Percentiles rank a stretch among this genome's conserved stretches.
These are phyloP conservation scores for Trichoplusia ni DNA, from an alignment of 1,140 invertebrate genomes.

Conservation along the genomic window DNA sequence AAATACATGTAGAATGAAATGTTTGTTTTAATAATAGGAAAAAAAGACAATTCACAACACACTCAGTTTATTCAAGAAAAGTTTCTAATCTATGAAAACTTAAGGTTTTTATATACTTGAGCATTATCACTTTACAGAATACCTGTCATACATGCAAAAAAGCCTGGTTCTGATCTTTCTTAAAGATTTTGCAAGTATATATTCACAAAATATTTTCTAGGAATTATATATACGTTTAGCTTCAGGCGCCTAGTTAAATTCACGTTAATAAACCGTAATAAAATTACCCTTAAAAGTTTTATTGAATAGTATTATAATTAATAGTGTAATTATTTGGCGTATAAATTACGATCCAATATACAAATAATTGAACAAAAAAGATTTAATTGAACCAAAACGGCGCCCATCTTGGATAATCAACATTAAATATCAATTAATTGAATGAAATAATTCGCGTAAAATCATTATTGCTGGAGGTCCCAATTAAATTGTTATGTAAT, in stretches of 20 bases:
- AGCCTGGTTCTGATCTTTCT: too few species aligned
- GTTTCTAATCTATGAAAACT: too few species aligned
- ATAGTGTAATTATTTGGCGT: constrained; percentile 3
- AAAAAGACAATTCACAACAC: too few species aligned
- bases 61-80: too few species aligned
- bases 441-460: constrained; percentile 28
- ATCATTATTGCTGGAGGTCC: constrained; percentile 20
- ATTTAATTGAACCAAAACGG: constrained; percentile 28
- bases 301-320: background rate
- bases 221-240: background rate
- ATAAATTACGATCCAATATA: constrained; percentile 5
- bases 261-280: constrained; percentile 1
- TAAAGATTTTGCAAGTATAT: too few species aligned
- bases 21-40: too few species aligned
- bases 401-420: constrained; percentile 20
- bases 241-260: background rate
- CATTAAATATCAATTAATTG: constrained; percentile 17
- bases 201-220: background rate
- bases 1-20: too few species aligned
- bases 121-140: too few species aligned
- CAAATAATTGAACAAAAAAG: constrained; percentile 18
- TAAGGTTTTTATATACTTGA: too few species aligned
- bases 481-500: constrained; percentile 14
- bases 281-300: constrained; percentile 10
- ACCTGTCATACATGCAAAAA: too few species aligned